A percentile compares a stretch with the other conserved stretches of the same genome.
These are phyloP conservation scores for Drosophila rufa DNA, from an alignment of 1,140 invertebrate genomes.

Conservation along the genomic window DNA sequence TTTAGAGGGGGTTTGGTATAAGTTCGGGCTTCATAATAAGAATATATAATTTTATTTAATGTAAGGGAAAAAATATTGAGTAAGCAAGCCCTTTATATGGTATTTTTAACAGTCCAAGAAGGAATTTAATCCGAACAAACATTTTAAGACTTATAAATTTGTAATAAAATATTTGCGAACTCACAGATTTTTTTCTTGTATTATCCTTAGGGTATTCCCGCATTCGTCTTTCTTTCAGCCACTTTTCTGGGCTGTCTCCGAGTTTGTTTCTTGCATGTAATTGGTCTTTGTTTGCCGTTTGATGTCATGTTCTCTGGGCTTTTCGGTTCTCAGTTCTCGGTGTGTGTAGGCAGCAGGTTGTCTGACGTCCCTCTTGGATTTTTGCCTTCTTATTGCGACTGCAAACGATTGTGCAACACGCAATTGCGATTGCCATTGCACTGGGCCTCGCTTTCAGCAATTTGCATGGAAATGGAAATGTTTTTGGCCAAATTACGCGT, in stretches of 20 bases:
- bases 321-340: constrained; percentile 19
- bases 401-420: constrained; percentile 78
- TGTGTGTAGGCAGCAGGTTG: constrained; percentile 69
- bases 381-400: constrained; percentile 1
- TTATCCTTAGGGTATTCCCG: constrained; percentile 1
- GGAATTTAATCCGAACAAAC: not conserved
- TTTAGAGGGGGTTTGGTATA: not conserved
- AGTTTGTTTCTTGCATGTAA: constrained; percentile 64
- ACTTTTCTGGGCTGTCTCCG: constrained; percentile 6
- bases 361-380: constrained; percentile 36
- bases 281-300: constrained; percentile 81
- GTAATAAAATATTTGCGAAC: not conserved
- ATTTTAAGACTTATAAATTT: too few relatives aligned
- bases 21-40: not conserved
- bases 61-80: not conserved
- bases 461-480: constrained; percentile 73
- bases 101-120: too few relatives aligned
- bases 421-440: constrained; percentile 72
- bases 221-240: not conserved
- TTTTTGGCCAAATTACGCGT: constrained; percentile 74
- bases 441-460: constrained; percentile 62
- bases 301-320: constrained; percentile 77
- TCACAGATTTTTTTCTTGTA: not conserved
- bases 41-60: not conserved
- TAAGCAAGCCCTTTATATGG: rapidly evolving